Percentiles rank a stretch among this genome's conserved stretches.
phyloP scores from a whole-genome alignment of 2,797 vertebrate species.

The Steatocranus sp. region DNA sequence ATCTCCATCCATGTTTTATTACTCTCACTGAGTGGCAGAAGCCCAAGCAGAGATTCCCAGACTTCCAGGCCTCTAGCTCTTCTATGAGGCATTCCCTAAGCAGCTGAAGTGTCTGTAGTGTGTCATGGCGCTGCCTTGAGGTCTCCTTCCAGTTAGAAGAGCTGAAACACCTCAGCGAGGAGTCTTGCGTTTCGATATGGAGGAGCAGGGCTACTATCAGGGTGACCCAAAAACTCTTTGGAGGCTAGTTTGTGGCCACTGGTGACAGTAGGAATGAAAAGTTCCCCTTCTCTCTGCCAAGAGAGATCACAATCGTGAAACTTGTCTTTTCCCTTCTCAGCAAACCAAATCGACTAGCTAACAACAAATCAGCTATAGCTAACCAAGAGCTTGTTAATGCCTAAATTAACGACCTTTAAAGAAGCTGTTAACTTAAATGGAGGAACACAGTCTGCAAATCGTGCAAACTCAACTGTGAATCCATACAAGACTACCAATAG shows the following conservation, averaged over 20 bases:
- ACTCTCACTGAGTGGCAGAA: neutral
- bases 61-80: neutral
- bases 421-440: neutral
- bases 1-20: neutral
- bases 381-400: neutral
- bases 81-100: neutral
- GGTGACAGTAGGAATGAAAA: rapidly evolving
- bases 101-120: neutral
- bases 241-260: neutral
- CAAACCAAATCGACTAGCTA: too few species aligned
- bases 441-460: neutral
- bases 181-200: neutral
- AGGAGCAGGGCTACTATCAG: neutral
- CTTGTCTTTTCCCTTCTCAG: neutral
- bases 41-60: neutral
- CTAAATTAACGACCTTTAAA: neutral
- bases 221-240: neutral
- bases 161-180: neutral
- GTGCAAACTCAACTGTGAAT: neutral
- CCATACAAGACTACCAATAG: neutral
- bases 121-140: neutral
- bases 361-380: neutral
- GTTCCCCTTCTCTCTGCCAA: rapidly evolving
- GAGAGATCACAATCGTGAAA: too few species aligned
- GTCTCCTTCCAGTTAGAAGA: neutral